A percentile compares a stretch with the other conserved stretches of the same genome.
phyloP scores from a whole-genome alignment of 2,113 vertebrate genomes.

The Rhynchopsitta pachyrhyncha region DNA sequence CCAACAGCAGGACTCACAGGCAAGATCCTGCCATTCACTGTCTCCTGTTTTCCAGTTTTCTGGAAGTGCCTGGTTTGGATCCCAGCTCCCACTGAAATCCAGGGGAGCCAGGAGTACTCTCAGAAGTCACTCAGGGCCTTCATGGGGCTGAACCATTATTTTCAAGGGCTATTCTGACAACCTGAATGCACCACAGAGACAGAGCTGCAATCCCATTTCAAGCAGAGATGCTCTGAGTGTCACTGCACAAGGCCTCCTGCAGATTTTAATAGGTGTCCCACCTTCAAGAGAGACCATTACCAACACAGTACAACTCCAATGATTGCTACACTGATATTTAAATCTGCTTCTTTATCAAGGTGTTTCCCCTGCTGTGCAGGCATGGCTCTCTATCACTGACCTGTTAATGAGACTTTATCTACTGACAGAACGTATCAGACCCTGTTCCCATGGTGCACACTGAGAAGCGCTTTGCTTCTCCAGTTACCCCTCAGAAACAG shows the following conservation, averaged over 20 bases:
- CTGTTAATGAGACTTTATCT: constrained; percentile 2
- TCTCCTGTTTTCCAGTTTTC: background rate
- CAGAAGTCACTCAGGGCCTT: background rate
- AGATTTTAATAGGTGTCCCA: background rate
- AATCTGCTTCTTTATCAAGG: background rate
- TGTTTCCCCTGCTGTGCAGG: background rate
- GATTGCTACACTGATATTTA: background rate
- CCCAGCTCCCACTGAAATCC: background rate
- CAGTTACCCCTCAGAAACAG: background rate
- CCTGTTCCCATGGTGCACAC: background rate
- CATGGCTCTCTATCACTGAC: background rate
- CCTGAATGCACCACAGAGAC: background rate
- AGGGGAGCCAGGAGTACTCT: background rate
- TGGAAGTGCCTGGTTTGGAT: background rate
- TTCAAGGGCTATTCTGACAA: background rate
- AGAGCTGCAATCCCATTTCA: background rate
- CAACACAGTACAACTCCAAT: fast-evolving
- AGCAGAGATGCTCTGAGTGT: background rate
- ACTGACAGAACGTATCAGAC: background rate
- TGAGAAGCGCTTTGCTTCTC: background rate
- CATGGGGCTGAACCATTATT: background rate
- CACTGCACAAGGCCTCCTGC: background rate
- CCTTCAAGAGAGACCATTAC: background rate
- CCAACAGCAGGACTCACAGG: background rate
- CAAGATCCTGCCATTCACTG: fast-evolving